Base-by-base conservation (phyloP, 2,113 vertebrate genomes). In the Heterotilapia buettikoferi region DNA sequence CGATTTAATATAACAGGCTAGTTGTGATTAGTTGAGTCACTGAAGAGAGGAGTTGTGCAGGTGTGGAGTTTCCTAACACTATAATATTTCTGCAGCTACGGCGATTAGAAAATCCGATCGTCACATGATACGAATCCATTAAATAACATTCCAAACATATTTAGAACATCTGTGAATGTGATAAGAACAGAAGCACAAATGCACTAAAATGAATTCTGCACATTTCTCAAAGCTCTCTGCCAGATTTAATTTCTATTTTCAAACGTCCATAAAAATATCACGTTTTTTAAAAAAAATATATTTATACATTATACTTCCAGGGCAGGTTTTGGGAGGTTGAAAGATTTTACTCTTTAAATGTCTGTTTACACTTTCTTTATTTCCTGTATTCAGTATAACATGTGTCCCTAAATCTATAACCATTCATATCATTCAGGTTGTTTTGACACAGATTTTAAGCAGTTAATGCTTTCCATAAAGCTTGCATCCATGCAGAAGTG, bases 161-260 rank as follows among this genome's bases (percentile, higher is more conserved):
- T 82, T 61, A 29, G 19, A 73, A 54, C 91, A 91, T 90, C 88
- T 91, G 88, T 50, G 71, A 59, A 92, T 89, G 83, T 19, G 40
- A 88, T 87, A 53, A 83, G 29, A 21, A 13, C 56, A 29, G 68
- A 33, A 40, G 87, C 31, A 86, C 68, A 79, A 80, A 6, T 52
- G 26, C 40, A 36, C 57, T 21, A 76, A 87, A 89, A 86, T 85
- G 52, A 88, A 81, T 79, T 79, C 59, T 47, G 52, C 83, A 84
- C 76, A 83, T 86, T 90, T 86, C 29, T 10, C 18, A 71, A 31
- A 59, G 31, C 29, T 80, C 6, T 84, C 18, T 31, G 7, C 43
- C 29, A 71, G 40, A 26, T 47, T 56, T 38, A 7, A 40, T 43
- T 86, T 88, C 56, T 85, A 24, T 80, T 79, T 86, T 54, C 10